Evolutionary conservation across 1,140 invertebrate genomes (phyloP).

Genomic region (Triops cancriformis): DNA sequence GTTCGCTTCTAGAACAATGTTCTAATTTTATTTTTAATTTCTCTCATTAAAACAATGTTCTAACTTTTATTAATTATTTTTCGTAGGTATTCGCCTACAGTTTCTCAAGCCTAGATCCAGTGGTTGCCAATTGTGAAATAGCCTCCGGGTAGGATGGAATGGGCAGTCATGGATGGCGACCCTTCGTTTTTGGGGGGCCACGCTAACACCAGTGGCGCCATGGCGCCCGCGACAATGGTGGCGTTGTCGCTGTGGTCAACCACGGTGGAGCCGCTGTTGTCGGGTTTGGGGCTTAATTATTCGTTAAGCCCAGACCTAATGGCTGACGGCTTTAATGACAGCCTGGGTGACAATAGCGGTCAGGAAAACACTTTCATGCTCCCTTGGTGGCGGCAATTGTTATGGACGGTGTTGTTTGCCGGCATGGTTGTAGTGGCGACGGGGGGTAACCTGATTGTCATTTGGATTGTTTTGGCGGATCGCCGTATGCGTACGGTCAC

Average conservation of each 20-base stretch:
- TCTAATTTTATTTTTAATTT: too few species aligned
- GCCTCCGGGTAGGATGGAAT: too few species aligned
- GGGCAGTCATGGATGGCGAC: too few species aligned
- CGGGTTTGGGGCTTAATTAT: not conserved
- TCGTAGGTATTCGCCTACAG: too few species aligned
- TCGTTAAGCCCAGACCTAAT: not conserved
- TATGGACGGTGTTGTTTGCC: slow-evolving; percentile 75
- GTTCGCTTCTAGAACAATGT: too few species aligned
- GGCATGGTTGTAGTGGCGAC: slow-evolving; percentile 85
- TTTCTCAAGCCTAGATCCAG: too few species aligned
- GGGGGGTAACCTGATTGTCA: slow-evolving; percentile 84
- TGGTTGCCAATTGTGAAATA: too few species aligned
- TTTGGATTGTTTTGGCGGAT: slow-evolving; percentile 88
- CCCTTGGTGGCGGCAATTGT: slow-evolving; percentile 72
- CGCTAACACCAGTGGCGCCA: too few species aligned
- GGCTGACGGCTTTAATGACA: not conserved
- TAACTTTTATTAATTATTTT: too few species aligned
- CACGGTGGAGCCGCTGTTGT: not conserved
- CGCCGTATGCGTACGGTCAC: slow-evolving; percentile 88
- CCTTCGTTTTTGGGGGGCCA: too few species aligned
- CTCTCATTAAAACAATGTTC: too few species aligned
- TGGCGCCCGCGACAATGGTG: not conserved
- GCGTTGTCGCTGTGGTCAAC: not conserved
- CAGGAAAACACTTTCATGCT: slow-evolving; percentile 52
- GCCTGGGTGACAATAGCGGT: not conserved